phyloP scores from a whole-genome alignment of 2,113 vertebrate species.

The Pseudopodoces humilis region DNA sequence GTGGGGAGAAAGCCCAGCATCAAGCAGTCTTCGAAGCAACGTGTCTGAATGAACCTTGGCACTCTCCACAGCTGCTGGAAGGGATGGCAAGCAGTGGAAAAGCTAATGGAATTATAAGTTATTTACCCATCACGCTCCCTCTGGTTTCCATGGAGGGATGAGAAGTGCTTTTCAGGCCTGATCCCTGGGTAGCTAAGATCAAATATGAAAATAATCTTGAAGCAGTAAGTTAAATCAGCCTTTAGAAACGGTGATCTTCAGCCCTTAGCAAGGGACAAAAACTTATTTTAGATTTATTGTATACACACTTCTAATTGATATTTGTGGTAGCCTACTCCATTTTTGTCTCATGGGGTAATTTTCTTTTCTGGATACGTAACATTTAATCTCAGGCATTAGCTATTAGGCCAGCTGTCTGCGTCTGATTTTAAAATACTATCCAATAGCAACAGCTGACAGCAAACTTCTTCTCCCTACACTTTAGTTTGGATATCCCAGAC shows the following conservation, averaged over 20 bases:
- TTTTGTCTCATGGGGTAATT: background rate
- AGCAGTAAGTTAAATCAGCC: background rate
- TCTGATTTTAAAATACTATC: background rate
- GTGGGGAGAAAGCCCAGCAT: background rate
- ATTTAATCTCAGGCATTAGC: background rate
- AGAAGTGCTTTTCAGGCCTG: background rate
- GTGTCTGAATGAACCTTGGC: background rate
- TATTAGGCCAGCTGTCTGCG: background rate
- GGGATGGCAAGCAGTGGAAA: background rate
- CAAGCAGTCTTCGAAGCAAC: background rate
- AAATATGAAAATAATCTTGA: constrained; percentile 32
- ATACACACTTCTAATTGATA: background rate
- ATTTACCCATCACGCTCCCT: background rate
- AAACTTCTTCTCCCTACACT: background rate
- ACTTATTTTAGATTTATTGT: background rate
- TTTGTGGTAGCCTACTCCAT: background rate
- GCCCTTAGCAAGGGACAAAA: background rate
- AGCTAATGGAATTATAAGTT: background rate
- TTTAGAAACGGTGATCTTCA: background rate
- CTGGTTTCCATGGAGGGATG: background rate
- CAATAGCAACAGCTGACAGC: background rate
- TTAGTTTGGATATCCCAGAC: background rate
- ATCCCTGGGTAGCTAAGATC: background rate
- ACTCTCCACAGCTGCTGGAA: background rate
- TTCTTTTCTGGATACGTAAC: background rate